Conservation (phyloP, 2,113 vertebrate genomes). For the Hipposideros armiger region DNA sequence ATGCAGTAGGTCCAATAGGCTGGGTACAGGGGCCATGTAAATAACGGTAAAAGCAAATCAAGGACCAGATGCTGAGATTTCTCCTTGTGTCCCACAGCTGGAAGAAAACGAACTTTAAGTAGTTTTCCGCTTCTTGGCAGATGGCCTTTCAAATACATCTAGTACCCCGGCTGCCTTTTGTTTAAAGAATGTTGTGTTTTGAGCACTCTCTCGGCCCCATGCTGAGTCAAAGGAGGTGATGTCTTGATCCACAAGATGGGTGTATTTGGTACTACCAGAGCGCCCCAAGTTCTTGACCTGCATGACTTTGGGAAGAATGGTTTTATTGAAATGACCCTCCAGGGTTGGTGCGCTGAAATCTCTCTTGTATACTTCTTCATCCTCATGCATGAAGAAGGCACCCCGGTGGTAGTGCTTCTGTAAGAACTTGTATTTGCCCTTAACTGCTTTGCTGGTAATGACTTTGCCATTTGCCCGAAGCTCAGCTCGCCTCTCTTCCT, state of each 20-base stretch:
- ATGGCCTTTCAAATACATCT: conserved; percentile 96
- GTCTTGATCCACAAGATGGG: conserved; percentile 98
- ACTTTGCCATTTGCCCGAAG: conserved; percentile 95
- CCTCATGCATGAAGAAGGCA: conserved; percentile 98
- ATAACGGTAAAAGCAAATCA: conserved; percentile 23
- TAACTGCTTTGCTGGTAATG: conserved; percentile 97
- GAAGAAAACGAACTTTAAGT: conserved; percentile 82
- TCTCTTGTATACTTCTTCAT: conserved; percentile 97
- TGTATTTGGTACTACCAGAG: conserved; percentile 98
- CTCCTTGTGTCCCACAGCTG: conserved; percentile 30
- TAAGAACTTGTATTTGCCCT: conserved; percentile 99
- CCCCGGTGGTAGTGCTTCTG: conserved; percentile 99
- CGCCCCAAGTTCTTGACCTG: conserved; percentile 99
- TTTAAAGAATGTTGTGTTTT: conserved; percentile 99
- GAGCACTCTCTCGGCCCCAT: conserved; percentile 99
- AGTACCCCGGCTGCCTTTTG: conserved; percentile 97
- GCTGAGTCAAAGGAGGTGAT: conserved; percentile 98
- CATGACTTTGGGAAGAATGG: conserved; percentile 99
- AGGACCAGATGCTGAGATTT: conserved; percentile 31
- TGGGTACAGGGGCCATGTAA: conserved; percentile 34
- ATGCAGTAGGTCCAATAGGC: conserved; percentile 52
- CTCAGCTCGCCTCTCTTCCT: conserved; percentile 96
- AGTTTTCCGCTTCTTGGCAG: conserved; percentile 96
- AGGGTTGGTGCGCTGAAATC: conserved; percentile 98
- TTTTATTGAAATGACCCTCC: conserved; percentile 99